Base-by-base conservation (phyloP, 1,140 invertebrate species). In the Thalassaphorura encarpata region DNA sequence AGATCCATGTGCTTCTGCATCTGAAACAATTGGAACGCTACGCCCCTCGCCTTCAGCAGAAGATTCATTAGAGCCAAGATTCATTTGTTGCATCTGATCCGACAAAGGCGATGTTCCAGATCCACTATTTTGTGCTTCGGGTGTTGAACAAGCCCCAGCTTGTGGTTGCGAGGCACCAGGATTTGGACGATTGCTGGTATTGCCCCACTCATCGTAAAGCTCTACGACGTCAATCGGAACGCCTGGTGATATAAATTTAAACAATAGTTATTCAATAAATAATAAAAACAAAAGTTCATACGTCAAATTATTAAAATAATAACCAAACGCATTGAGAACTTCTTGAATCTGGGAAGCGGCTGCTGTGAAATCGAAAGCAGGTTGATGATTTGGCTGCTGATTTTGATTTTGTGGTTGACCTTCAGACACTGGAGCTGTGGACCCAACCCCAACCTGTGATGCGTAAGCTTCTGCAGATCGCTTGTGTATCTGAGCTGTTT, bases 211-310 rank as follows among this genome's bases (percentile, higher is more conserved):
- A 40, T 64, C 62, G 27, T 61, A 64, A 13, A 64, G 31, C 18
- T 58, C 55, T 0, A 64, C 62, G n/a, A 64, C 62, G 48, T 64
- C 62, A 48, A 64, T 58, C 31, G 62, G 62, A 16, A 64, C 19
- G 33, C 62, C 62, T 64, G 46, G 39, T 54, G 26, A 1, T 36
- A n/a, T 11, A n/a, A 36, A 11, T n/a, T 36, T 11, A 58, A 40
- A 48, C 0, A 52, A 26, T 28, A 49, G 36, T 33, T 13, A 51
- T 45, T 50, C 27, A 52, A 23, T 13, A 16, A 48, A 16, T 19
- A 6, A 43, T 21, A 47, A n/a, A 19, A 3, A 19, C 5, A 50
- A 16, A 48, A 47, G n/a, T 11, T n/a, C 33, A 36, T 11, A 11
- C 33, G 24, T 31, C 18, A 55, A 43, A 5, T 21, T 43, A 43